phyloP scores from a whole-genome alignment of 2,888 invertebrate genomes.

The Caenorhabditis angaria region DNA sequence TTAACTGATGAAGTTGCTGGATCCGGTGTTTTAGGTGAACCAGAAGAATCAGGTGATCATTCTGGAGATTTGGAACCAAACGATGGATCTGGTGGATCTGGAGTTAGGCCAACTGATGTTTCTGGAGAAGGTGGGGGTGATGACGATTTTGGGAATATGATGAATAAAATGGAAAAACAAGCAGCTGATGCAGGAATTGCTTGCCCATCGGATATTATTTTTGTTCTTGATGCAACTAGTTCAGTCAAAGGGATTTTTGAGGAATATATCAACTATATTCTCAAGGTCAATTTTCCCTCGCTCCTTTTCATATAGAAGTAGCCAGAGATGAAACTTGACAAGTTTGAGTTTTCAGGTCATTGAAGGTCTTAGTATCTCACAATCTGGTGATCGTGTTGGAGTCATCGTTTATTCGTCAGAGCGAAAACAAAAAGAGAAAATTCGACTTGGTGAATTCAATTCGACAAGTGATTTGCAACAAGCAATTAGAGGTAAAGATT shows the following conservation, averaged over 20 bases:
- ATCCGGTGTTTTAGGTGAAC: neutral
- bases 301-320: neutral
- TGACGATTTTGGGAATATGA: constrained; percentile 21
- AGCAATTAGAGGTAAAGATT: constrained; percentile 5
- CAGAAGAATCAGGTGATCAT: constrained; percentile 6
- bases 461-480: neutral
- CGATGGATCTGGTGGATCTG: neutral
- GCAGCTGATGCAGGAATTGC: constrained; percentile 17
- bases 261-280: constrained; percentile 25
- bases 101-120: neutral
- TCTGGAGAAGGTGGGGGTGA: constrained; percentile 23
- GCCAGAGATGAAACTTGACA: constrained; percentile 3
- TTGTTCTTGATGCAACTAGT: constrained; percentile 45
- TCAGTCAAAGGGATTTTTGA: constrained; percentile 39
- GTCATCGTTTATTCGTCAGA: constrained; percentile 45
- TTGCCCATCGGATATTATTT: constrained; percentile 40
- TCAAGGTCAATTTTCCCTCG: constrained; percentile 24
- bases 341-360: constrained; percentile 28
- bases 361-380: constrained; percentile 43
- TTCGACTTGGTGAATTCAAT: constrained; percentile 36
- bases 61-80: neutral
- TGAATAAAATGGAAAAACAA: constrained; percentile 25
- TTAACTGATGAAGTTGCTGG: neutral
- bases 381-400: constrained; percentile 40
- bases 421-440: constrained; percentile 36